phyloP scores from a whole-genome alignment of 2,113 vertebrate genomes.

The Pao palembangensis region DNA sequence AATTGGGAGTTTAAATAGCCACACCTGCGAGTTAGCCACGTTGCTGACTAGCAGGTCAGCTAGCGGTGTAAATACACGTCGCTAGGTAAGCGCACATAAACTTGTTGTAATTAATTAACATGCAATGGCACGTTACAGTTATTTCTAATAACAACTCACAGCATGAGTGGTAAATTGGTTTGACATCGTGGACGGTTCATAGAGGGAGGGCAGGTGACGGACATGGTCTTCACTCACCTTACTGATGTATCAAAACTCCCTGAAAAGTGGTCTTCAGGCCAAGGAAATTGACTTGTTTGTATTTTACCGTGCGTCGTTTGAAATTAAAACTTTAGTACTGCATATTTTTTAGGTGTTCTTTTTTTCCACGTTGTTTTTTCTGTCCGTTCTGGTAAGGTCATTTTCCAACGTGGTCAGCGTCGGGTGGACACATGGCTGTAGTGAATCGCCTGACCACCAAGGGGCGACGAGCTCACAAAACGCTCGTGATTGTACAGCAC shows the following conservation, averaged over 20 bases:
- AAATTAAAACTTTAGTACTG: no score
- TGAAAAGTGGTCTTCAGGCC: not conserved
- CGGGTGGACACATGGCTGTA: not conserved
- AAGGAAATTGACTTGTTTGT: not conserved
- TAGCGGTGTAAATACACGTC: no score
- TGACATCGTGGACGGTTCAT: no score
- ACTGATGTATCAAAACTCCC: not conserved
- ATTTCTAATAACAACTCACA: no score
- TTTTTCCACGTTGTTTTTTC: not conserved
- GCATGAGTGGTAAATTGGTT: no score
- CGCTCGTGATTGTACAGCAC: no score
- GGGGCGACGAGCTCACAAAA: not conserved
- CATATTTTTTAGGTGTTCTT: not conserved
- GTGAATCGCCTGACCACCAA: slow-evolving; percentile 6
- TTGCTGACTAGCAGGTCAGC: not conserved
- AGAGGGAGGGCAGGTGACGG: not conserved
- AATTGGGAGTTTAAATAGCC: not conserved
- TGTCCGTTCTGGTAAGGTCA: slow-evolving; percentile 13
- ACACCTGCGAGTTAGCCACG: slow-evolving; percentile 13
- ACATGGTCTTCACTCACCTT: not conserved
- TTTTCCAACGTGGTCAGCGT: slow-evolving; percentile 25
- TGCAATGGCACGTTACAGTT: no score
- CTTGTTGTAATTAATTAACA: no score
- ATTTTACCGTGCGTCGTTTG: not conserved
- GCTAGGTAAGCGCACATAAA: no score